These are phyloP conservation scores for Peromyscus leucopus DNA, from an alignment of 2,113 vertebrate species.

Conservation along the genomic window DNA sequence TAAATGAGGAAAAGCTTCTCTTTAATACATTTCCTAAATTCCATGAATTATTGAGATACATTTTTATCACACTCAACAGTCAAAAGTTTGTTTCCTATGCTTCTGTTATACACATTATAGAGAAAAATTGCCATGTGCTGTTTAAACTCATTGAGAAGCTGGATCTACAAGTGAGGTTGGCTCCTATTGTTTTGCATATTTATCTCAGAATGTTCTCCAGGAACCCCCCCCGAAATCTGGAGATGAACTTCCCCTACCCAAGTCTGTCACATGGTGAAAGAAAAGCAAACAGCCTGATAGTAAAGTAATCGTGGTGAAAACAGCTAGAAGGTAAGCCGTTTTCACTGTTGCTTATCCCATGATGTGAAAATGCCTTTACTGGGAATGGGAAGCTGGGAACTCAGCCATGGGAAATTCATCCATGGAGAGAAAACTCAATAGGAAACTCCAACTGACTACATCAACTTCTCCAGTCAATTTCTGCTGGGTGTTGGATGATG, in stretches of 20 bases:
- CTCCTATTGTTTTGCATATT: not conserved
- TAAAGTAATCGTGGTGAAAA: not conserved
- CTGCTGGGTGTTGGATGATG: not conserved
- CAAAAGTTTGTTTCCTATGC: not conserved
- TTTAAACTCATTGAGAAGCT: not conserved
- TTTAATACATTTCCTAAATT: conserved; percentile 15
- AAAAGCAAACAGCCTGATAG: not conserved
- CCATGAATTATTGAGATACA: conserved; percentile 18
- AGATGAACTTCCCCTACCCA: too few relatives aligned
- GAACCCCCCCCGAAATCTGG: not conserved
- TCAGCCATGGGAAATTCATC: not conserved
- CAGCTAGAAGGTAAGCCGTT: not conserved
- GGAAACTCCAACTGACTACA: not conserved
- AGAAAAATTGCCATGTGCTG: not conserved
- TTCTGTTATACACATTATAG: not conserved
- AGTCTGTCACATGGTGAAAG: not conserved
- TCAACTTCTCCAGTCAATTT: not conserved
- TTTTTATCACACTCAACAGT: not conserved
- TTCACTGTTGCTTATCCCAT: not conserved
- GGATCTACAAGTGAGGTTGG: not conserved
- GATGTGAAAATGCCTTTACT: not conserved
- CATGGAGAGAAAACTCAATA: not conserved
- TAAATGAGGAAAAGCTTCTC: not conserved
- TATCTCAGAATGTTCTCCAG: too few relatives aligned
- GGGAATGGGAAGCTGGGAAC: not conserved